These are phyloP conservation scores for Spongilla lacustris DNA, from an alignment of 37 sponge, comb jelly and placozoan genomes.

Conservation along the genomic window DNA sequence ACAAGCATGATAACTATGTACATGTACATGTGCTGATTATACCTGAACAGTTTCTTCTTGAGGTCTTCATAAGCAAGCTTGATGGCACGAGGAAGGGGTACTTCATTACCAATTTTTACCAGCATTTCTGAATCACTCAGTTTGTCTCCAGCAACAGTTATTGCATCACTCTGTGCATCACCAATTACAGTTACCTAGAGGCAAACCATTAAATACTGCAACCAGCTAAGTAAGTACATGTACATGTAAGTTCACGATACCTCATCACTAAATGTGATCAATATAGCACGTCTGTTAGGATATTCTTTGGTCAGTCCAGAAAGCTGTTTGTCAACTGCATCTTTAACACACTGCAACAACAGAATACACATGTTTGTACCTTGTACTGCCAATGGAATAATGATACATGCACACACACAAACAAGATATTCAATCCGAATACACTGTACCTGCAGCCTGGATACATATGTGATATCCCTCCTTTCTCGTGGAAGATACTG, in stretches of 20 bases:
- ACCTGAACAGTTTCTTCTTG: slow-evolving; percentile 79
- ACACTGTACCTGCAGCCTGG: slow-evolving; percentile 69
- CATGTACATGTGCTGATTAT: no score
- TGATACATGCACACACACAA: no score
- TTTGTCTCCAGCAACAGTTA: slow-evolving; percentile 88
- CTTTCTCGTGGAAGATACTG: slow-evolving; percentile 62
- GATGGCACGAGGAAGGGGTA: slow-evolving; percentile 66
- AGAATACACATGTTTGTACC: not conserved
- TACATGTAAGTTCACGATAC: slow-evolving; percentile 30
- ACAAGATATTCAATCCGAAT: not conserved
- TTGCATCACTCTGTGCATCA: slow-evolving; percentile 60
- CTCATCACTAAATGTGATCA: slow-evolving; percentile 88
- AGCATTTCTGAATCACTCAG: slow-evolving; percentile 58
- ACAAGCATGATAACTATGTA: no score
- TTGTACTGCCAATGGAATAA: no score
- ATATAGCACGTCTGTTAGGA: slow-evolving; percentile 61
- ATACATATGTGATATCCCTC: slow-evolving; percentile 76
- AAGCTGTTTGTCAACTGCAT: slow-evolving; percentile 87
- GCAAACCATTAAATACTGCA: not conserved
- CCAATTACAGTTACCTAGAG: slow-evolving; percentile 80
- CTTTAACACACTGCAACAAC: slow-evolving; percentile 68
- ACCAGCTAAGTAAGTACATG: not conserved
- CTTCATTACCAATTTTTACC: slow-evolving; percentile 60
- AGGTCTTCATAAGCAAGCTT: slow-evolving; percentile 50
- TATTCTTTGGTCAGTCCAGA: slow-evolving; percentile 34